These are phyloP conservation scores for Griposia aprilina DNA, from an alignment of 2,888 invertebrate genomes.

Conservation along the genomic window DNA sequence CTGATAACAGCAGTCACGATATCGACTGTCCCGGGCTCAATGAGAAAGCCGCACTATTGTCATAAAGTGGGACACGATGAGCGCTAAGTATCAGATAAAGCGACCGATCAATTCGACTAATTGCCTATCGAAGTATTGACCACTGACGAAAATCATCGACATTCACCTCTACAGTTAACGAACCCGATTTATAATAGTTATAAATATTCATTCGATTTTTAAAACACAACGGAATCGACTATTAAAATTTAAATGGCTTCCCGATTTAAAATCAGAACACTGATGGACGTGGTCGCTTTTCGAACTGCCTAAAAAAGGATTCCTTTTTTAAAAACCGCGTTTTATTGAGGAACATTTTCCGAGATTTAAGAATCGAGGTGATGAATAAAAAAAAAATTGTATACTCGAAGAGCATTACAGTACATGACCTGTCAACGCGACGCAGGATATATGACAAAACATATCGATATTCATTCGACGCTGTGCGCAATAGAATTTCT, in stretches of 20 bases:
- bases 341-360: slow-evolving; percentile 27
- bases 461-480: slow-evolving; percentile 72
- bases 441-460: slow-evolving; percentile 71
- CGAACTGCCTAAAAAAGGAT: slow-evolving; percentile 20
- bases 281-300: slow-evolving; percentile 46
- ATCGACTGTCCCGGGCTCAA: slow-evolving; percentile 69
- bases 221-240: slow-evolving; percentile 61
- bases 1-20: slow-evolving; percentile 80
- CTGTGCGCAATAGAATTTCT: slow-evolving; percentile 71
- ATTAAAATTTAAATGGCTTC: slow-evolving; percentile 57
- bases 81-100: slow-evolving; percentile 73
- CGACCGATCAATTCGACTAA: slow-evolving; percentile 75
- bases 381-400: slow-evolving; percentile 56
- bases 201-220: slow-evolving; percentile 63
- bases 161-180: slow-evolving; percentile 42
- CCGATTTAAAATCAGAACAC: slow-evolving; percentile 50
- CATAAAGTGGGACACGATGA: slow-evolving; percentile 79
- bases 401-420: slow-evolving; percentile 60
- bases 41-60: slow-evolving; percentile 76
- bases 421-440: slow-evolving; percentile 68
- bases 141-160: slow-evolving; percentile 55
- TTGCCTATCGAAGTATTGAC: slow-evolving; percentile 63
- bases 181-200: slow-evolving; percentile 46
- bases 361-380: slow-evolving; percentile 34
- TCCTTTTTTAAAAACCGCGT: slow-evolving; percentile 37